Evolutionary conservation across 2,888 invertebrate species (phyloP), one percentile per base, ranked within the genome.

Genomic region (Oxystoma pomonae): DNA sequence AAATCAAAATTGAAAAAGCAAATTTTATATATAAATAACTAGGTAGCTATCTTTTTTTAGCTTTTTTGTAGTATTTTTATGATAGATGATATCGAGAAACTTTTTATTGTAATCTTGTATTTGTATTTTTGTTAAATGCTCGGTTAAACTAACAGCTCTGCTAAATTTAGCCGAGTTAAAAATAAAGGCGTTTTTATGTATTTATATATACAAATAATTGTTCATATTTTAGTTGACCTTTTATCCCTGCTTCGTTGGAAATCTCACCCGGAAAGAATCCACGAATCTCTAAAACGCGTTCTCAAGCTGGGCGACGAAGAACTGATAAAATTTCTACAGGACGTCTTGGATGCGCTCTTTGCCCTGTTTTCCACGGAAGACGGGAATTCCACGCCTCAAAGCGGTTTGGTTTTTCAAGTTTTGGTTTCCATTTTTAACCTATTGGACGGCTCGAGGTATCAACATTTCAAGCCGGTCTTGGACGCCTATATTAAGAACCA

Each of bases 401-500:
- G 95, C 1, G 94, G 94, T 35, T 86, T 94, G 18, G 96, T 97
- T 21, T 97, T 98, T 77, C 89, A 94, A 74, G 94, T 95, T 35
- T 83, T 97, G 64, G 95, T 96, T 16, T 93, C 94, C 64, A 96
- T 97, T 72, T 93, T 97, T 79, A 93, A 92, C 76, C 82, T 96
- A 18, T 82, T 97, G 64, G 93, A 96, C 73, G 94, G 96, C 74
- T 90, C 87, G 61, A 92, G 96, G 73, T 97, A 96, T 80, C 94
- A 96, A 76, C 95, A 96, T 76, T 97, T 97, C 80, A 90, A 92
- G 70, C 94, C 96, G 0, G 95, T 97, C 0, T 87, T 97, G 79
- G 95, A 97, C 74, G 93, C 93, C 0, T 98, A 98, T 76, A 95
- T 97, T 60, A 91, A 91, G 71, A 92, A 93, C 69, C 96, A 96